Base-by-base conservation (phyloP, 2,113 vertebrate genomes). In the Sapayoa aenigma region DNA sequence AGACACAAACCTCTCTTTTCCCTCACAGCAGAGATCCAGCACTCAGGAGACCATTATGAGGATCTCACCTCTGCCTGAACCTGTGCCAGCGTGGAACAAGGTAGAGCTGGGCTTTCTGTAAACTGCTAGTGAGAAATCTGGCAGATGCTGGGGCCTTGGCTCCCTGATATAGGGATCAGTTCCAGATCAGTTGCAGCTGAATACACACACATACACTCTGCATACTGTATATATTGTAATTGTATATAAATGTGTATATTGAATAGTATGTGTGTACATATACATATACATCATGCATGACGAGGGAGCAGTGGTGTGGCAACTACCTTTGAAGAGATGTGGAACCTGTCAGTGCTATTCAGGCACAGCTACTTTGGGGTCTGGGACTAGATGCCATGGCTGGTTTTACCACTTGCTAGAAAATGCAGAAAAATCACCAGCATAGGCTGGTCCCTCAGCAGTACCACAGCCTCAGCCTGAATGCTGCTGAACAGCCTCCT, bases 221-320 rank as follows among this genome's bases (percentile, higher is more conserved):
- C 30, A 49, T 16, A 14, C 16, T 53, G 3, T 23, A 2, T 28
- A 14, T 53, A 21, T 12, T 52, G 37, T 41, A n/a, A 23, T 3
- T 63, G 42, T 67, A 42, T 47, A 52, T 59, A 79, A 95, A 75
- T 25, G 37, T 7, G 23, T 55, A 4, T 25, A 55, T 18, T 59
- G 60, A 53, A 39, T 76, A 35, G 9, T 16, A 2, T 35, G 27
- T 79, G 14, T 63, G 9, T 35, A 2, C 25, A 4, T 9, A 52
- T 2, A 58, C 18, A 18, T 2, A 46, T 4, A 41, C 1, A 3
- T 0, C 0, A 21, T 14, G 67, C 17, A 4, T 2, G 28, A 15
- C 1, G 3, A 41, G 42, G 30, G 58, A 73, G 72, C 62, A 12
- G 35, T 47, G 66, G 9, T 28, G 62, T 19, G 86, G 30, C 67